Conservation (phyloP, 2,797 vertebrate species). For the Cossypha niveicapilla region DNA sequence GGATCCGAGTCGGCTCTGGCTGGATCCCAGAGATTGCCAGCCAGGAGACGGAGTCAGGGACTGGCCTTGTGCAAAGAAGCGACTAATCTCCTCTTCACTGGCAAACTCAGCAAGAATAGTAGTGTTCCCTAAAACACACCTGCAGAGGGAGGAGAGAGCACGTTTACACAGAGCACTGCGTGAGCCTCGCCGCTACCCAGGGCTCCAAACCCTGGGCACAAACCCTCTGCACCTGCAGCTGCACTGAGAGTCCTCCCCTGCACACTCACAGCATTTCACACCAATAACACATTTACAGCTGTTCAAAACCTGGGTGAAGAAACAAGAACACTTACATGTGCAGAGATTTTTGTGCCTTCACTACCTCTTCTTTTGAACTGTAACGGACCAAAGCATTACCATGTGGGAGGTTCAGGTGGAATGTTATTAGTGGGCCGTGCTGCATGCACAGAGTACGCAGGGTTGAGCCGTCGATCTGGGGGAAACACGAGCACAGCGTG, state of each 20-base stretch:
- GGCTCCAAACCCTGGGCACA: accelerated
- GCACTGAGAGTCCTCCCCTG: neutral
- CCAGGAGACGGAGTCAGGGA: slow-evolving; percentile 90
- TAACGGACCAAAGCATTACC: slow-evolving; percentile 89
- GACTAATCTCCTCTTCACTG: slow-evolving; percentile 99
- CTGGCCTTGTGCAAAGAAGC: slow-evolving; percentile 99
- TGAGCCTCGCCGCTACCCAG: neutral
- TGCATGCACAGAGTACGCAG: slow-evolving; percentile 93
- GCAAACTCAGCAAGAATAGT: slow-evolving; percentile 99
- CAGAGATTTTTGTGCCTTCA: slow-evolving; percentile 91
- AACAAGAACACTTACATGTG: slow-evolving; percentile 81
- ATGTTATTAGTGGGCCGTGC: slow-evolving; percentile 89
- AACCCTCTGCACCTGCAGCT: accelerated
- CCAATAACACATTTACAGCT: accelerated
- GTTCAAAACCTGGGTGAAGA: neutral
- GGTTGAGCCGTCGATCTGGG: slow-evolving; percentile 87
- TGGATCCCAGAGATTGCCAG: slow-evolving; percentile 93
- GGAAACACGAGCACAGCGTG: accelerated
- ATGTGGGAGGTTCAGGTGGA: slow-evolving; percentile 90
- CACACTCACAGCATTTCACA: accelerated
- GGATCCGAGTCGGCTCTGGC: slow-evolving; percentile 89
- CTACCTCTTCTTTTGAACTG: slow-evolving; percentile 90
- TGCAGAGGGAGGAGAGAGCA: slow-evolving; percentile 55
- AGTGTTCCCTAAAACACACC: slow-evolving; percentile 99
- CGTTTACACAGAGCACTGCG: neutral